A percentile compares a stretch with the other conserved stretches of the same genome.
Conservation (phyloP, 1,140 invertebrate species). For the Chironomus tepperi region DNA sequence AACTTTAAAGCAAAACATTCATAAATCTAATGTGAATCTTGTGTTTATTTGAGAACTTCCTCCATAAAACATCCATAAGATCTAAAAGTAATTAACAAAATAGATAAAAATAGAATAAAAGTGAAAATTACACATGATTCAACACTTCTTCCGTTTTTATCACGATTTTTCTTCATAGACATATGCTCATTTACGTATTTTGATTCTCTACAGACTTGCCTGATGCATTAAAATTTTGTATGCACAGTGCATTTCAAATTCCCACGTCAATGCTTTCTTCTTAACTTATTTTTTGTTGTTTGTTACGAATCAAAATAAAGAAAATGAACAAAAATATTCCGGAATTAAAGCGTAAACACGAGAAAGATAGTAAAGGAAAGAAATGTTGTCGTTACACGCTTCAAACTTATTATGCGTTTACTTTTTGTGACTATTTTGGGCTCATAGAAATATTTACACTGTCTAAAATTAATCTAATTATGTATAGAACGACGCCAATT, state of each 20-base stretch:
- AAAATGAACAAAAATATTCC: background rate
- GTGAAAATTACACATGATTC: background rate
- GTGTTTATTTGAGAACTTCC: too few species aligned
- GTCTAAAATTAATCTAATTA: too few species aligned
- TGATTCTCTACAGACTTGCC: background rate
- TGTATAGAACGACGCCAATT: too few species aligned
- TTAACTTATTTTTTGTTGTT: background rate
- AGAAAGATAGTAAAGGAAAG: background rate
- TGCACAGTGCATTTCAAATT: background rate
- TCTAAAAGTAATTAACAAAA: too few species aligned
- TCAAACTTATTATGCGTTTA: background rate
- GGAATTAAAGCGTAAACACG: background rate
- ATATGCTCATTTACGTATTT: background rate
- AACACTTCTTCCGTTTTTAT: background rate
- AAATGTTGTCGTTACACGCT: background rate
- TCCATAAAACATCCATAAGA: too few species aligned
- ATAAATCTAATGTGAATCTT: too few species aligned
- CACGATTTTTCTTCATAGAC: background rate
- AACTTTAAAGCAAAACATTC: too few species aligned
- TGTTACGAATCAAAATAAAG: background rate
- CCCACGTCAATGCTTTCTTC: slow-evolving; percentile 5
- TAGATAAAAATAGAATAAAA: background rate
- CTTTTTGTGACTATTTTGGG: too few species aligned
- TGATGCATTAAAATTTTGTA: background rate
- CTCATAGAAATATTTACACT: too few species aligned